Percentiles rank a stretch among this genome's conserved stretches.
These are phyloP conservation scores for Metacarcinus magister DNA, from an alignment of 2,888 invertebrate genomes.

Conservation along the genomic window DNA sequence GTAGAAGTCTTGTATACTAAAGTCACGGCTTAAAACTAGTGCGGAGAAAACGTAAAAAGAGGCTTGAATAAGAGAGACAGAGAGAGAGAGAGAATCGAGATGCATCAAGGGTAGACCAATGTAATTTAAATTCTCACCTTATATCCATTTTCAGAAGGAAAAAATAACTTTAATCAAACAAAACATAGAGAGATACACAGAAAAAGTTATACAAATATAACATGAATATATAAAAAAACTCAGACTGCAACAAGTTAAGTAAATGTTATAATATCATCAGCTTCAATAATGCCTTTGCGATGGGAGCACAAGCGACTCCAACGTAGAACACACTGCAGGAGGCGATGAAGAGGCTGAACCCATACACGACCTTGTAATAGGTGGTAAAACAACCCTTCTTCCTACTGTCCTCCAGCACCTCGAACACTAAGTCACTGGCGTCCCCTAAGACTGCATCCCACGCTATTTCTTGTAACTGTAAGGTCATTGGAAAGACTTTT, in stretches of 20 bases:
- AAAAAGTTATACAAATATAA: no score
- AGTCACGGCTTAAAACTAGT: background rate
- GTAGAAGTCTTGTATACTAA: no score
- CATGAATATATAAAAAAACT: no score
- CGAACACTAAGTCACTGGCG: background rate
- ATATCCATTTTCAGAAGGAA: no score
- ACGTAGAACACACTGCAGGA: background rate
- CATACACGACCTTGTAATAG: background rate
- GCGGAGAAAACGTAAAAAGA: background rate
- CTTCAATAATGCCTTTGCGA: background rate
- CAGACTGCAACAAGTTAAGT: no score
- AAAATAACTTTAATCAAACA: no score
- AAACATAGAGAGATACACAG: no score
- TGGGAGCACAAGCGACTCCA: background rate
- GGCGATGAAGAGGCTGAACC: background rate
- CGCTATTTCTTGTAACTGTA: background rate
- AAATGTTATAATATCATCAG: background rate
- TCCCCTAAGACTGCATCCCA: background rate
- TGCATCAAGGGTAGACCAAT: background rate
- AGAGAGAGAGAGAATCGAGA: background rate
- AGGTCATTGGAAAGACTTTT: background rate
- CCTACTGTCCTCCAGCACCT: slow-evolving; percentile 4
- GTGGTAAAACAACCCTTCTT: background rate
- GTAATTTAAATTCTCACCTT: background rate
- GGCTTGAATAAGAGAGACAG: background rate